Evolutionary conservation across 1,140 invertebrate species (phyloP).

Genomic region (Drosophila asahinai): DNA sequence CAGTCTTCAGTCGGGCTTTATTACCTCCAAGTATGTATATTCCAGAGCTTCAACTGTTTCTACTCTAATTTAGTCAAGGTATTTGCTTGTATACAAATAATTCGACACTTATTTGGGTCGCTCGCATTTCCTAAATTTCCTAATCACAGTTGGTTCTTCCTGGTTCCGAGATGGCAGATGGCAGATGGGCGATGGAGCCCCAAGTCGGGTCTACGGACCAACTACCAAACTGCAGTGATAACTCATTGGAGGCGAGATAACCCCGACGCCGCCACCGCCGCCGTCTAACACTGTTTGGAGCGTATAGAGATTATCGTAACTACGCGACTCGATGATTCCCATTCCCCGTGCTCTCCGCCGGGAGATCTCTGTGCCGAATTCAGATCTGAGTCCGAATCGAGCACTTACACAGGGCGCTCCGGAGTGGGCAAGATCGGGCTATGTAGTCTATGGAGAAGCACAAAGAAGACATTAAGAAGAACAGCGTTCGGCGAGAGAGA

Average conservation of each 20-base stretch:
- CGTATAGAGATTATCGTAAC: conserved; percentile 31
- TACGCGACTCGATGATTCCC: conserved; percentile 18
- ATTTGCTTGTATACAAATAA: neutral
- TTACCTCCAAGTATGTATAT: no score
- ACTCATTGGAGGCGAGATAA: conserved; percentile 39
- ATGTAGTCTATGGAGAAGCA: conserved; percentile 16
- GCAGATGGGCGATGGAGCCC: neutral
- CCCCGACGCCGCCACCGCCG: conserved; percentile 20
- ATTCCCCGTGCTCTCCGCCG: conserved; percentile 6
- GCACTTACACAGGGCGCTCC: conserved; percentile 1
- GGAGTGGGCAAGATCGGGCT: neutral
- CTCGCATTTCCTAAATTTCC: neutral
- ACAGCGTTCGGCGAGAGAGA: conserved; percentile 49
- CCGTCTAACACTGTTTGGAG: conserved; percentile 29
- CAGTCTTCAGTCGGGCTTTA: neutral
- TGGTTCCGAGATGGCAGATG: neutral
- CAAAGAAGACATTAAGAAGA: conserved; percentile 30
- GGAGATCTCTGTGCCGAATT: conserved; percentile 6
- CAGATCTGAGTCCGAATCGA: conserved; percentile 1
- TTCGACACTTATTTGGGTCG: neutral
- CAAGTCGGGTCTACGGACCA: conserved; percentile 27
- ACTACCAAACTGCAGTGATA: conserved; percentile 46
- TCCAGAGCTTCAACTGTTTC: no score
- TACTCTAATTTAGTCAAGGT: neutral
- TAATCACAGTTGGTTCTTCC: conserved; percentile 10